Percentiles rank a stretch among this genome's conserved stretches.
These are phyloP conservation scores for Darevskia nairensis DNA, from an alignment of 2,797 vertebrate species.

Conservation along the genomic window DNA sequence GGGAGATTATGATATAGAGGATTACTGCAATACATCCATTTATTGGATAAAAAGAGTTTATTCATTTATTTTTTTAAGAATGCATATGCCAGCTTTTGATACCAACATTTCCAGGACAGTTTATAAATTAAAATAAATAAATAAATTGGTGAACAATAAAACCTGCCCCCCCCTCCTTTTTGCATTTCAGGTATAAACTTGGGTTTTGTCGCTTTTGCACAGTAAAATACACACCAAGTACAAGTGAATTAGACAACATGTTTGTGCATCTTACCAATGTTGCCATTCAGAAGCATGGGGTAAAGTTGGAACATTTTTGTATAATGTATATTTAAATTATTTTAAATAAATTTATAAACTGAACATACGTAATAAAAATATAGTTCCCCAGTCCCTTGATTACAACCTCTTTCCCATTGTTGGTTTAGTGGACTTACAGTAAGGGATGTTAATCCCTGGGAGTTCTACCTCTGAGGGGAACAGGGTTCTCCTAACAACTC, in stretches of 20 bases:
- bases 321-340: slow-evolving; percentile 17
- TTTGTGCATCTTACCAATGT: slow-evolving; percentile 99
- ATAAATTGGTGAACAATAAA: not conserved
- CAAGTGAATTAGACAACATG: slow-evolving; percentile 98
- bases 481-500: no score
- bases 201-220: slow-evolving; percentile 99
- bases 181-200: slow-evolving; percentile 90
- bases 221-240: slow-evolving; percentile 97
- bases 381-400: not conserved
- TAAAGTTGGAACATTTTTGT: slow-evolving; percentile 71
- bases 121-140: not conserved
- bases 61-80: not conserved
- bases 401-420: slow-evolving; percentile 5
- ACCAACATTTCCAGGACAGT: not conserved
- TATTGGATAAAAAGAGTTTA: not conserved
- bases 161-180: not conserved
- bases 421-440: not conserved
- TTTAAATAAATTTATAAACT: not conserved
- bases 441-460: not conserved
- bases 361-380: not conserved
- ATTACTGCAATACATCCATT: not conserved
- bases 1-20: no score
- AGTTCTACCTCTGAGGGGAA: not conserved
- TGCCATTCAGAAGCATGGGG: slow-evolving; percentile 98
- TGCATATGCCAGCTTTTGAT: not conserved